Conservation (phyloP, 2,888 invertebrate species). For the Cinara cedri region DNA sequence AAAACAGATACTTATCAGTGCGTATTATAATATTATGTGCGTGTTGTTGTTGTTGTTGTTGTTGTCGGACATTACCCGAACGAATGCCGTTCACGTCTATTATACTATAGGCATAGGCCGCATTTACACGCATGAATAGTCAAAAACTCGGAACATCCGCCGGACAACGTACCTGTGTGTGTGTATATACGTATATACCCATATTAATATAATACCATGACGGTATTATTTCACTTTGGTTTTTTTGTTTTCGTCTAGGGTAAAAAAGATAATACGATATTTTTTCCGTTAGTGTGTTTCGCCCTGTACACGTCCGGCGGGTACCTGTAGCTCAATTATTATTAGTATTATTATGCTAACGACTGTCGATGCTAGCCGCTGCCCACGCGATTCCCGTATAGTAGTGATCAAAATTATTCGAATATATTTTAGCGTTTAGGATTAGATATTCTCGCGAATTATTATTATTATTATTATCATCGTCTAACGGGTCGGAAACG, state of each 20-base stretch:
- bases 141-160: constrained; percentile 52
- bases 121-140: constrained; percentile 52
- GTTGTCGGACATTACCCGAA: constrained; percentile 24
- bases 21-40: background rate
- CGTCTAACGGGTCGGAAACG: no score
- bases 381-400: background rate
- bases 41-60: background rate
- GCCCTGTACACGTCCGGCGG: background rate
- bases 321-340: constrained; percentile 21
- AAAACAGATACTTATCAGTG: constrained; percentile 35
- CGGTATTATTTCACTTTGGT: constrained; percentile 2
- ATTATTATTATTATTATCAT: no score
- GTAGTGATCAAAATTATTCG: no score
- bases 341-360: constrained; percentile 32
- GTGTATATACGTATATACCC: background rate
- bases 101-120: background rate
- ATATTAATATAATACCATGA: background rate
- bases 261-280: constrained; percentile 25
- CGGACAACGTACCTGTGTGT: constrained; percentile 41
- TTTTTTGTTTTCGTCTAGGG: background rate
- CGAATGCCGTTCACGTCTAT: constrained; percentile 50
- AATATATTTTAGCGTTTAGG: no score
- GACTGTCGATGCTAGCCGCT: background rate
- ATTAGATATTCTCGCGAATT: no score
- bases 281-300: background rate